A percentile compares a stretch with the other conserved stretches of the same genome.
Evolutionary conservation across 2,888 invertebrate species (phyloP).

Genomic region (Fragum whitleyi): DNA sequence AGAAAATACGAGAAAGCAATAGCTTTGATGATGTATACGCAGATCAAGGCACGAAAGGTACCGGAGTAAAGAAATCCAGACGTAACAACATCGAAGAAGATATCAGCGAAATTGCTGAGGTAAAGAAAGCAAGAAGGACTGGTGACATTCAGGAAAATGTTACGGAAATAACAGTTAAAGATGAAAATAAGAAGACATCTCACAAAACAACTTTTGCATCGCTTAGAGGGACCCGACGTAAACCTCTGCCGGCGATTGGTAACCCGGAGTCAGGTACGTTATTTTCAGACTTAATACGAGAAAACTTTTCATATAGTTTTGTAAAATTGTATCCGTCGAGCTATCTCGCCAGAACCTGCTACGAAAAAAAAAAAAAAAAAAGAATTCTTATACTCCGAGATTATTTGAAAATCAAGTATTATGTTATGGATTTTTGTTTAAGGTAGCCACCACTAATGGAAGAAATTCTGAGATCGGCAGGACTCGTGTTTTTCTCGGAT

Average conservation of each 20-base stretch:
- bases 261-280: background rate
- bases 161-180: background rate
- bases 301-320: background rate
- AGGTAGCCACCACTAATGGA: too few species aligned
- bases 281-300: too few species aligned
- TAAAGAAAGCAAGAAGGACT: background rate
- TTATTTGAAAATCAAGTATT: background rate
- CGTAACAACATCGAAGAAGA: background rate
- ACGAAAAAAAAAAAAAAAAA: background rate
- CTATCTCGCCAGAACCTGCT: background rate
- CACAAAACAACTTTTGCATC: constrained; percentile 9
- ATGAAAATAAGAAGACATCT: background rate
- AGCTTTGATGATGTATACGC: background rate
- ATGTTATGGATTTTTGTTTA: too few species aligned
- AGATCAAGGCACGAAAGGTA: background rate
- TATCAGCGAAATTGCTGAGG: background rate
- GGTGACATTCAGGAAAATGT: background rate
- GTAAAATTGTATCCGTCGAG: background rate
- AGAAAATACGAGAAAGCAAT: background rate
- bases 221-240: background rate
- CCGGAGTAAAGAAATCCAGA: background rate
- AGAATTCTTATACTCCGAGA: background rate
- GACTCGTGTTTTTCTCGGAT: too few species aligned
- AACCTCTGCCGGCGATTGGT: constrained; percentile 11
- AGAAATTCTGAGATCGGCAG: too few species aligned